These are phyloP conservation scores for Agapornis canus DNA, from an alignment of 2,797 vertebrate species.

Conservation along the genomic window DNA sequence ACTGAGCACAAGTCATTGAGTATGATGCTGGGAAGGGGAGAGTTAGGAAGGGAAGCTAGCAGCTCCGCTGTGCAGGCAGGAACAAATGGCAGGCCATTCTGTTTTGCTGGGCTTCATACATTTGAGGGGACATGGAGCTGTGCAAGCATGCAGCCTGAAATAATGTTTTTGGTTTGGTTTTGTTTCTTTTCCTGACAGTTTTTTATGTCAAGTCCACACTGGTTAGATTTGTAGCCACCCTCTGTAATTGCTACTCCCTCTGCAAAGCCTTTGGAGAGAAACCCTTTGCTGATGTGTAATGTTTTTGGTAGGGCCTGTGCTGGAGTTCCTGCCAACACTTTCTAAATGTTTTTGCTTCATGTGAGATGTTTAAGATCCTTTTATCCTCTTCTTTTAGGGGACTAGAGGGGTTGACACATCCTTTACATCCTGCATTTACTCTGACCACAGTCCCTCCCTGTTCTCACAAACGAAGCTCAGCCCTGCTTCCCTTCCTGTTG, in stretches of 20 bases:
- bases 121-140: background rate
- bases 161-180: background rate
- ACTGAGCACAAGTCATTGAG: background rate
- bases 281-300: background rate
- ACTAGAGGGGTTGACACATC: slow-evolving; percentile 54
- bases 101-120: accelerated
- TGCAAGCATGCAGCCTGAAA: background rate
- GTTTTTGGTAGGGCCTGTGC: background rate
- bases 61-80: background rate
- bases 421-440: slow-evolving; percentile 60
- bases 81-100: background rate
- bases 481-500: slow-evolving; percentile 57
- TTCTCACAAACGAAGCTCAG: slow-evolving; percentile 42
- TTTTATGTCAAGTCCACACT: background rate
- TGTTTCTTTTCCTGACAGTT: background rate
- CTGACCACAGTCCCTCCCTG: slow-evolving; percentile 51
- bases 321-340: background rate
- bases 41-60: background rate
- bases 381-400: slow-evolving; percentile 40
- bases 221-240: background rate
- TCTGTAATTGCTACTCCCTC: background rate
- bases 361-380: background rate
- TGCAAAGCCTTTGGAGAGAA: background rate
- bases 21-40: background rate
- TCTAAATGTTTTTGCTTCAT: background rate